phyloP scores from a whole-genome alignment of 2,797 vertebrate species.

The Leucoraja ocellata region DNA sequence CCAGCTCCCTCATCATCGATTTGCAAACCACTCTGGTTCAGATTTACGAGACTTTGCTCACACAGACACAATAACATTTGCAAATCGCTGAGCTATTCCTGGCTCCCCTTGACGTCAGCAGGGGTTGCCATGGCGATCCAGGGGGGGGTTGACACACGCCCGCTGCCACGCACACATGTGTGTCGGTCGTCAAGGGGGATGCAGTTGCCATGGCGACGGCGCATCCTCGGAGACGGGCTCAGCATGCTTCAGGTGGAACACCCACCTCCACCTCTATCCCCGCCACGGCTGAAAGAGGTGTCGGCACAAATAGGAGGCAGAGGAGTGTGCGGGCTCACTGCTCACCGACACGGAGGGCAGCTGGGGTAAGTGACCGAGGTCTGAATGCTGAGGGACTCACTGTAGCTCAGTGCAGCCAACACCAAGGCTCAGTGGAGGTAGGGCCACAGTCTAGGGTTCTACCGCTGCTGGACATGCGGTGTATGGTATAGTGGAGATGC shows the following conservation, averaged over 20 bases:
- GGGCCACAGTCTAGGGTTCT: too few relatives aligned
- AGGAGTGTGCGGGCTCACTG: not conserved
- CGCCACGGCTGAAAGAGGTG: too few relatives aligned
- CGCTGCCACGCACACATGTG: not conserved
- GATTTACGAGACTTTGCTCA: not conserved
- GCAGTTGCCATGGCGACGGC: not conserved
- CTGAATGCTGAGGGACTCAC: too few relatives aligned
- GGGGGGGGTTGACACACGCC: not conserved
- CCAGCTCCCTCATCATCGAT: not conserved
- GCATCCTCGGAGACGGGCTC: not conserved
- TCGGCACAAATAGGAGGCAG: not conserved
- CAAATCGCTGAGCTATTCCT: slow-evolving; percentile 14
- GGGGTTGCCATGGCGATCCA: not conserved
- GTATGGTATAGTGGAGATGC: too few relatives aligned
- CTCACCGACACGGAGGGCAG: not conserved
- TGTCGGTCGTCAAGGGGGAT: slow-evolving; percentile 10
- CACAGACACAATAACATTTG: not conserved
- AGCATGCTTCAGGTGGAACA: not conserved
- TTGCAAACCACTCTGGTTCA: too few relatives aligned
- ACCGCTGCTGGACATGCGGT: too few relatives aligned
- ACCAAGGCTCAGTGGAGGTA: too few relatives aligned
- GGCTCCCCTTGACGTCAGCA: not conserved
- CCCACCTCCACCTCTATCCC: accelerated
- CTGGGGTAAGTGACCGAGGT: not conserved
- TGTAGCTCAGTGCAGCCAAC: too few relatives aligned